A percentile compares a stretch with the other conserved stretches of the same genome.
Conservation (phyloP, 1,140 invertebrate genomes). For the Meloidogyne chitwoodi region DNA sequence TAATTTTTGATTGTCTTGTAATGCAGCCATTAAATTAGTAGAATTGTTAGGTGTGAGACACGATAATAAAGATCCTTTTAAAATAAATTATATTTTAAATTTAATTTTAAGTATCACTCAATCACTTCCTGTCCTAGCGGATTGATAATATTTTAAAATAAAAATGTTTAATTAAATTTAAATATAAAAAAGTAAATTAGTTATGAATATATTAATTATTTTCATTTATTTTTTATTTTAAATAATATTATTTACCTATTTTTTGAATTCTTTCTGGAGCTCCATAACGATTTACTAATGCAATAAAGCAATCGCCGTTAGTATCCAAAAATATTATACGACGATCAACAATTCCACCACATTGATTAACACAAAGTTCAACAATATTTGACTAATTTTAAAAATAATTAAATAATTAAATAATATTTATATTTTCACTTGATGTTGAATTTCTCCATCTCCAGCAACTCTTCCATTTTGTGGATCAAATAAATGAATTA, state of each 20-base stretch:
- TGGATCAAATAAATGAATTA: slow-evolving; percentile 79
- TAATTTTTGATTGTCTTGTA: slow-evolving; percentile 73
- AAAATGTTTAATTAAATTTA: too few relatives aligned
- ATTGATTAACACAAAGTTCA: slow-evolving; percentile 75
- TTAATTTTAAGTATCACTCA: slow-evolving; percentile 4
- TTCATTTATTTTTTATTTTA: too few relatives aligned
- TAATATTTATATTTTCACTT: slow-evolving; percentile 52
- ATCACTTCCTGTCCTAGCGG: too few relatives aligned
- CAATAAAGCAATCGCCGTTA: slow-evolving; percentile 75
- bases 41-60: slow-evolving; percentile 77
- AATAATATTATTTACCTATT: slow-evolving; percentile 70
- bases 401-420: slow-evolving; percentile 14
- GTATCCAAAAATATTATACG: slow-evolving; percentile 75
- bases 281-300: slow-evolving; percentile 69
- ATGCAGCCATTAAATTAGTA: slow-evolving; percentile 76
- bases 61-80: slow-evolving; percentile 72
- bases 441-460: slow-evolving; percentile 68
- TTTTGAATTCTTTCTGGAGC: slow-evolving; percentile 64
- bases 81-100: not conserved
- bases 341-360: slow-evolving; percentile 69
- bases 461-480: slow-evolving; percentile 69
- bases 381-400: slow-evolving; percentile 69
- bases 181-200: too few relatives aligned
- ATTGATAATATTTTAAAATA: too few relatives aligned
- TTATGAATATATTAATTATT: too few relatives aligned